Conservation (phyloP, 2,888 invertebrate genomes). For the Dasypolia templi region DNA sequence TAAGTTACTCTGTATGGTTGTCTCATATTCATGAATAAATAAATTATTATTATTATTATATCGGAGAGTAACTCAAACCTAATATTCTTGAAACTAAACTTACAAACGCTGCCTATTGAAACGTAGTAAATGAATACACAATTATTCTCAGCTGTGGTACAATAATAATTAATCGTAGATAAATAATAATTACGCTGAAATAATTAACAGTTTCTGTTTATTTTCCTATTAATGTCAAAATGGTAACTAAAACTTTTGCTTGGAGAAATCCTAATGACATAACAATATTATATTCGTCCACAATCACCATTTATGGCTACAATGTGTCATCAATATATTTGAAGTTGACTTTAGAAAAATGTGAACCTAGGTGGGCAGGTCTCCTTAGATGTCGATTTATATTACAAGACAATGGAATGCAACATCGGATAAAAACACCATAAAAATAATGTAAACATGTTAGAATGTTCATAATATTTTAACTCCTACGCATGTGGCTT, state of each 20-base stretch:
- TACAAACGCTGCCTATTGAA: not conserved
- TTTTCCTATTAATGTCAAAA: conserved; percentile 1
- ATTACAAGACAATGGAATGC: conserved; percentile 58
- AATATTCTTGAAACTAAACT: not conserved
- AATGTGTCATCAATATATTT: conserved; percentile 57
- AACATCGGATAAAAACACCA: conserved; percentile 46
- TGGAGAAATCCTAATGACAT: not conserved
- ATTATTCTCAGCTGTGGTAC: not conserved
- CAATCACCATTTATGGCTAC: conserved; percentile 27
- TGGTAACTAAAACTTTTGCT: not conserved
- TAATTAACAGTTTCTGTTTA: not conserved
- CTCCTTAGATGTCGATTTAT: conserved; percentile 50
- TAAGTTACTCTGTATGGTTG: too few relatives aligned
- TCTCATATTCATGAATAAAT: too few relatives aligned
- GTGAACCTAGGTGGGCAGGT: conserved; percentile 50
- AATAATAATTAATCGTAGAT: not conserved
- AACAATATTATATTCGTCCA: conserved; percentile 12
- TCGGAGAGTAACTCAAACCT: not conserved
- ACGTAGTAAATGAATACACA: not conserved
- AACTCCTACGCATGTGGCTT: conserved; percentile 73
- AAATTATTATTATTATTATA: too few relatives aligned
- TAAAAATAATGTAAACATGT: conserved; percentile 66
- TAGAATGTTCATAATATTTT: conserved; percentile 71
- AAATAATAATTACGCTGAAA: not conserved
- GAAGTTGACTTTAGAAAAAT: conserved; percentile 56